Percentiles rank a stretch among this genome's conserved stretches.
Conservation (phyloP, 2,113 vertebrate genomes). For the Meriones unguiculatus region DNA sequence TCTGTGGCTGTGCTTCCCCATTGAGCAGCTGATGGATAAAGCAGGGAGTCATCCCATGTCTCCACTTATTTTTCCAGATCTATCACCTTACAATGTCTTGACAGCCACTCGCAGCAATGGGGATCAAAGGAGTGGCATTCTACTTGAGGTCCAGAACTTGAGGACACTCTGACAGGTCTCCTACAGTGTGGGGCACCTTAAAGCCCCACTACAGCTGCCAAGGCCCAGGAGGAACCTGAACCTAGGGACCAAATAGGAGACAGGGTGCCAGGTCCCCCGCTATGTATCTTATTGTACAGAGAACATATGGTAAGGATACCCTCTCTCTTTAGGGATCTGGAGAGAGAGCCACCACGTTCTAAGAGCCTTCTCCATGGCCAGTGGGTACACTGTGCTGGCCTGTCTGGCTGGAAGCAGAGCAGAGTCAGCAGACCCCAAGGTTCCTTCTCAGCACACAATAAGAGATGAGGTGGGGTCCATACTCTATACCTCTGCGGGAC, state of each 20-base stretch:
- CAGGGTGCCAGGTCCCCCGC: background rate
- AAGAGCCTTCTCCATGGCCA: background rate
- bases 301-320: background rate
- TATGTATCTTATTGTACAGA: background rate
- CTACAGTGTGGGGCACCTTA: background rate
- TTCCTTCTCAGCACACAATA: too few species aligned
- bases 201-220: background rate
- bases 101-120: background rate
- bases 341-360: background rate
- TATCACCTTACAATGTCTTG: too few species aligned
- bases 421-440: background rate
- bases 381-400: background rate
- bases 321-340: background rate
- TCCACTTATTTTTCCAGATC: background rate
- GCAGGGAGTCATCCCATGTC: too few species aligned
- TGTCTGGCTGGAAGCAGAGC: fast-evolving
- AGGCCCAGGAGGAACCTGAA: background rate
- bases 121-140: background rate
- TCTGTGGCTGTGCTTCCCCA: background rate
- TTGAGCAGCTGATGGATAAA: background rate
- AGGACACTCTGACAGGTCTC: background rate
- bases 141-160: too few species aligned
- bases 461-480: background rate
- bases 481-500: background rate
- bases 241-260: background rate